Conservation (phyloP, 37 sponge, comb jelly and placozoan species). For the Ianthella basta region DNA sequence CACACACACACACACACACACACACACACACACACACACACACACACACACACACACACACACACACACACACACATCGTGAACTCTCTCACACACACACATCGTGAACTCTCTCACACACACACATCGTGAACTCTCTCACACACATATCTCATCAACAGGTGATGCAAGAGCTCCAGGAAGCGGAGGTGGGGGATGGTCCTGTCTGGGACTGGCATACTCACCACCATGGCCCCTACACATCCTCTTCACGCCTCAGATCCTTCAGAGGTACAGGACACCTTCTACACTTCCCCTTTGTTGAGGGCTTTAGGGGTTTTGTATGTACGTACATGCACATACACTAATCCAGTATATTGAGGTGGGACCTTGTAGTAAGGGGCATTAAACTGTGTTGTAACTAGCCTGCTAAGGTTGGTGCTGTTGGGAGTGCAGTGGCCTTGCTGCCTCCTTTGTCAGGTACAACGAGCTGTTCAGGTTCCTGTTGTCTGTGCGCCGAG, state of each 20-base stretch:
- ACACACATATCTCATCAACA: background rate
- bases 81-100: background rate
- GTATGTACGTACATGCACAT: background rate
- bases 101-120: background rate
- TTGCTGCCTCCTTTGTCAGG: constrained; percentile 35
- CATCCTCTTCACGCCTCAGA: constrained; percentile 82
- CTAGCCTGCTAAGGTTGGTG: too few relatives aligned
- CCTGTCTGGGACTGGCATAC: constrained; percentile 66
- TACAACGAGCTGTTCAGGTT: constrained; percentile 87
- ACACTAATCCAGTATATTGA: too few relatives aligned
- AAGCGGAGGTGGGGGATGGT: constrained; percentile 50
- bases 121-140: background rate
- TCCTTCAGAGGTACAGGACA: constrained; percentile 69
- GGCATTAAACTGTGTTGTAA: too few relatives aligned
- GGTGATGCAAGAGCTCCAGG: background rate
- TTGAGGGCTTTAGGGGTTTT: background rate
- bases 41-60: constrained; percentile 2
- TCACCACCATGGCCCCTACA: constrained; percentile 88
- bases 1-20: background rate
- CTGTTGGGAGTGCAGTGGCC: too few relatives aligned
- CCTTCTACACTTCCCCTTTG: too few relatives aligned
- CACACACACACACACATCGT: too few relatives aligned
- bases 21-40: constrained; percentile 22
- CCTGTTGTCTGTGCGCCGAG: constrained; percentile 69
- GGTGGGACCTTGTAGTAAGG: too few relatives aligned